Evolutionary conservation across 1,140 invertebrate species (phyloP).

Genomic region (Thaumatotibia leucotreta): DNA sequence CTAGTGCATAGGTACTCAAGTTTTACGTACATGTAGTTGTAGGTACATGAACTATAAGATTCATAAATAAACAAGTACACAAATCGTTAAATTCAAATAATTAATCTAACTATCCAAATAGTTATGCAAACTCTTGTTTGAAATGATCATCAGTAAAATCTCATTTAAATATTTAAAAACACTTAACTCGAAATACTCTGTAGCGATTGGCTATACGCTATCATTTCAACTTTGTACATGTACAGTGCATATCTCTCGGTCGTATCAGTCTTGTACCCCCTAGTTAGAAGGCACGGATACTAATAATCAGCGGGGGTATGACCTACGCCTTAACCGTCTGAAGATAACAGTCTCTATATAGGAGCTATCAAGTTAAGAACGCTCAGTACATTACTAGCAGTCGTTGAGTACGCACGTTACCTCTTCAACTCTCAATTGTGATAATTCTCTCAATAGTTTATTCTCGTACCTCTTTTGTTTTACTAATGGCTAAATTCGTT

Average conservation of each 20-base stretch:
- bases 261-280: conserved; percentile 50
- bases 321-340: conserved; percentile 40
- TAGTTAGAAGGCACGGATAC: conserved; percentile 57
- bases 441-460: conserved; percentile 18
- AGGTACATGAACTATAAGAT: no score
- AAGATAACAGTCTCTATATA: not conserved
- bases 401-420: conserved; percentile 24
- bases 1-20: no score
- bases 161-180: not conserved
- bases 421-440: not conserved
- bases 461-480: conserved; percentile 19
- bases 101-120: not conserved
- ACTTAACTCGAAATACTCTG: not conserved
- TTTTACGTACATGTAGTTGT: no score
- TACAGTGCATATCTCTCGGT: not conserved
- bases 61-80: not conserved
- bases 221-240: not conserved
- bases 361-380: not conserved
- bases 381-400: conserved; percentile 30
- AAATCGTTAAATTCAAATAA: not conserved
- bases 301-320: conserved; percentile 47
- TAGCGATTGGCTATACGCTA: not conserved
- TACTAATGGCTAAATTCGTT: conserved; percentile 66
- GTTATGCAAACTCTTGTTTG: not conserved
- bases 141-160: not conserved